phyloP scores from a whole-genome alignment of 2,888 invertebrate genomes.

The Sphecodes monilicornis region DNA sequence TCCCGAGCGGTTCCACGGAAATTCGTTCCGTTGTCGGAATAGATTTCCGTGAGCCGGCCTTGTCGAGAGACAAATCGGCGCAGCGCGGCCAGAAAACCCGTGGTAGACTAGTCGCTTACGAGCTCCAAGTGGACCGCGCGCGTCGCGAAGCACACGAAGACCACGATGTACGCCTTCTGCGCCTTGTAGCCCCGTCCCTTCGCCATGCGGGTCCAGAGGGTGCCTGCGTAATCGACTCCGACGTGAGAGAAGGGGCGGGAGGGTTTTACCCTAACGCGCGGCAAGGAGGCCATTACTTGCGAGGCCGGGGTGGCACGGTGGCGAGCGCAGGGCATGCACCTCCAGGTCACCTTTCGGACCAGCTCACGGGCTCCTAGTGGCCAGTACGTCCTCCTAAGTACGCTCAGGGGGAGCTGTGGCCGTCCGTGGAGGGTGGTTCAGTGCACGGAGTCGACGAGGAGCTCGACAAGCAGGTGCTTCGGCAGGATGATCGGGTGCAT shows the following conservation, averaged over 20 bases:
- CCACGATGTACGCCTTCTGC: neutral
- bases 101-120: conserved; percentile 23
- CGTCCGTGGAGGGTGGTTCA: neutral
- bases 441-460: neutral
- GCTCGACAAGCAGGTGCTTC: too few species aligned
- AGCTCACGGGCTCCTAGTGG: neutral
- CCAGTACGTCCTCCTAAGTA: conserved; percentile 24
- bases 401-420: neutral
- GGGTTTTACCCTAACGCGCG: conserved; percentile 30
- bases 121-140: conserved; percentile 27
- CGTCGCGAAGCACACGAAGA: too few species aligned
- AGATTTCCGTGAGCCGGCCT: conserved; percentile 27
- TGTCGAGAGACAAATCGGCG: conserved; percentile 40
- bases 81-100: conserved; percentile 44
- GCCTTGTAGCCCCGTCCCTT: conserved; percentile 14
- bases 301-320: neutral
- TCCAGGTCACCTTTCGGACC: neutral
- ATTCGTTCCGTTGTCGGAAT: conserved; percentile 48
- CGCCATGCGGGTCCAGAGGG: neutral
- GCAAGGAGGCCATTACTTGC: conserved; percentile 39
- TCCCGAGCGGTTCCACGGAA: conserved; percentile 25
- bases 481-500: too few species aligned
- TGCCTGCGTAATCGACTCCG: conserved; percentile 45
- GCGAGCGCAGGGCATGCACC: neutral
- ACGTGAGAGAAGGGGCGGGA: neutral